Evolutionary conservation across 2,888 invertebrate species (phyloP).

Genomic region (Ariolimax columbianus): DNA sequence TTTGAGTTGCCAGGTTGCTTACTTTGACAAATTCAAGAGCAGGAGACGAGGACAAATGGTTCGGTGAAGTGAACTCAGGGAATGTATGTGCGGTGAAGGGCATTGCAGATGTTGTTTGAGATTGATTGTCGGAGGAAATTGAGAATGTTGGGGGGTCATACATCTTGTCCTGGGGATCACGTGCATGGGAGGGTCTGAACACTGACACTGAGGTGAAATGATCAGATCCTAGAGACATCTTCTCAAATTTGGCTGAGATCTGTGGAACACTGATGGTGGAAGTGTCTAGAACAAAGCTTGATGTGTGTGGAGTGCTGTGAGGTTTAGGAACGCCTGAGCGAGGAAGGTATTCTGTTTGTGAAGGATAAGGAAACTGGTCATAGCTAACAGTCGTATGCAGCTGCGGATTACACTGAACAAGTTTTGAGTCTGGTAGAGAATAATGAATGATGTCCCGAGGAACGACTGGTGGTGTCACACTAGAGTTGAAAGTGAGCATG

Average conservation of each 20-base stretch:
- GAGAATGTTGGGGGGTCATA: too few relatives aligned
- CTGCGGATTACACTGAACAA: not conserved
- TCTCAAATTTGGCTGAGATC: not conserved
- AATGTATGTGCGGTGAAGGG: not conserved
- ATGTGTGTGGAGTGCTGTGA: not conserved
- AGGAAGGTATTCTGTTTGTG: not conserved
- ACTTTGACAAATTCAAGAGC: not conserved
- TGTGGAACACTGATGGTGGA: not conserved
- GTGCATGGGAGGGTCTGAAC: not conserved
- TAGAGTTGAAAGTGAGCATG: not conserved
- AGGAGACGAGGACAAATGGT: not conserved
- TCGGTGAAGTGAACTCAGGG: not conserved
- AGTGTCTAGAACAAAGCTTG: not conserved
- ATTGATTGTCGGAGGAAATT: not conserved
- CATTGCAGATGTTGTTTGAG: not conserved
- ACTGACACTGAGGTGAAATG: not conserved
- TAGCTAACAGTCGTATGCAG: not conserved
- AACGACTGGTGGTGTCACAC: not conserved
- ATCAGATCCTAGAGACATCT: not conserved
- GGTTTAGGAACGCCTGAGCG: not conserved
- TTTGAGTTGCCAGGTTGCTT: not conserved
- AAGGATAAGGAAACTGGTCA: not conserved
- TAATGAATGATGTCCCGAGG: not conserved
- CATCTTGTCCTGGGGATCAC: not conserved
- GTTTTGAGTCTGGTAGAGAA: not conserved